Percentiles rank a stretch among this genome's conserved stretches.
Conservation (phyloP, 2,888 invertebrate species). For the Polymixis lichenea region DNA sequence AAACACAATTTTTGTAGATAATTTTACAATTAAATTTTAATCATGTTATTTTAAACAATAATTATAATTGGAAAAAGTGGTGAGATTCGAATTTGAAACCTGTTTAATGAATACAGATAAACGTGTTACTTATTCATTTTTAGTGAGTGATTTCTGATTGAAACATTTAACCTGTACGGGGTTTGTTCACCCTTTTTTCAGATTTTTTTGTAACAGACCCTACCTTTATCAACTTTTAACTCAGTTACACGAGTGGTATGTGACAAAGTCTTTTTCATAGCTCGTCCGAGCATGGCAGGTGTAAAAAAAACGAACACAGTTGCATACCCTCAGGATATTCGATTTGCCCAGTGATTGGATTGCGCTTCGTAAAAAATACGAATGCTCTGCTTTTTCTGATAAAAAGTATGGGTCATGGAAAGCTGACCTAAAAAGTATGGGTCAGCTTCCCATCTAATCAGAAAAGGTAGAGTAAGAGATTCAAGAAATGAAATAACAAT, state of each 20-base stretch:
- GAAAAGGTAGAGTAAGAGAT: neutral
- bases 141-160: neutral
- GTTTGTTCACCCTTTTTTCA: neutral
- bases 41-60: neutral
- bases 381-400: neutral
- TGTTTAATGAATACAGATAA: neutral
- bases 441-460: neutral
- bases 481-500: neutral
- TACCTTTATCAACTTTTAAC: constrained; percentile 27
- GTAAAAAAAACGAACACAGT: neutral
- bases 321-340: constrained; percentile 4
- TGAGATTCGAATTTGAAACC: neutral
- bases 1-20: neutral
- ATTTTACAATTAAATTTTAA: neutral
- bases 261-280: constrained; percentile 16
- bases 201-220: neutral
- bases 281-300: neutral
- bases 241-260: constrained; percentile 8
- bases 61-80: neutral
- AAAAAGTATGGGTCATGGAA: neutral
- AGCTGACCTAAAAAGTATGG: too few species aligned
- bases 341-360: constrained; percentile 41
- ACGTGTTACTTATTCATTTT: neutral
- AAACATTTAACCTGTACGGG: neutral
- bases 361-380: constrained; percentile 11